Evolutionary conservation across 2,113 vertebrate genomes (phyloP), one percentile per base, ranked within the genome.

Genomic region (Pomatorhinus ruficollis): DNA sequence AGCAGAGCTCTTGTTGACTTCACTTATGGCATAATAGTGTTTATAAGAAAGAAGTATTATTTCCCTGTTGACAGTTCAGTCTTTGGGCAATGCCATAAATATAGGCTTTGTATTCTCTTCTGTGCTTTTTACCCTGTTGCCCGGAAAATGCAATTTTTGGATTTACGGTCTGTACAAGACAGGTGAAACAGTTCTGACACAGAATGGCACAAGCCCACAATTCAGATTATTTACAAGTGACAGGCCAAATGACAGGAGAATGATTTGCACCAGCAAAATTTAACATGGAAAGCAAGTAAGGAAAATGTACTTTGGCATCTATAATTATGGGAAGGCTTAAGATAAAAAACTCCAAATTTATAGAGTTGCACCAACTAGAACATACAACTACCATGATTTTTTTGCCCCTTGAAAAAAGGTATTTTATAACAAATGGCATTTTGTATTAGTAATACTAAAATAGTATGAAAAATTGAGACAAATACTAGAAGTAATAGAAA

Each of bases 51-150:
- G 88, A 91, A 92, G 68, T 63, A 94, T 93, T 94, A 91, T 93
- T 94, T 96, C 90, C 92, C 88, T 53, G 90, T 81, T 93, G 93
- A 93, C 92, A 74, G 83, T 89, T 95, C 69, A 79, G 89, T 74
- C 93, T 91, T 94, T 81, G 85, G 95, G 93, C 95, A 93, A 83
- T 6, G 22, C 44, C 85, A 86, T 95, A 96, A 97, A 96, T 95
- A 96, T n/a, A 90, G 89, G 52, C 39, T 87, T 86, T 83, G 40
- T 74, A 50, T 93, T 95, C 42, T 77, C 68, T 83, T 77, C 70
- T 39, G 31, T 42, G 50, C 42, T 50, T 95, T 95, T 91, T 74
- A 74, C 59, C 25, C 75, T 27, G 33, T 45, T 91, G 76, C 71
- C 68, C 72, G 79, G 92, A 83, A 94, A 94, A 93, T 42, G 72